Base-by-base conservation (phyloP, 2,888 invertebrate species). In the Melinopterus prodromus region DNA sequence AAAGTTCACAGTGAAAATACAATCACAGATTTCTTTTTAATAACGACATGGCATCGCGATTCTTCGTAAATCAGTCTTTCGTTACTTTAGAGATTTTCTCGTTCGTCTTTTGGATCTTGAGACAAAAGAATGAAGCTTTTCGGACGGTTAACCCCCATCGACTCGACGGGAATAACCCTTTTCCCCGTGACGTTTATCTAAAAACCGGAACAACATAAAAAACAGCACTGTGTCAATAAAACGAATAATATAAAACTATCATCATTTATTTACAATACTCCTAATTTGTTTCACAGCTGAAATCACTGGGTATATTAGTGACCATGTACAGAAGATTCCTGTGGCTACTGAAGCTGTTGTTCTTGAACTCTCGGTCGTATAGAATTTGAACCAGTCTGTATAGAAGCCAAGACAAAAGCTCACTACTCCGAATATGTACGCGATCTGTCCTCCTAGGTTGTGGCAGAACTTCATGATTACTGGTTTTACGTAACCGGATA, bases 321-420 rank as follows among this genome's bases (percentile, higher is more conserved):
- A 85, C 87, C 88, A 88, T 7, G 85, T 15, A 14, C 84, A 83
- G n/a, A 85, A 84, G 53, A 86, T 77, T 53, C 84, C 82, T 5
- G 86, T 87, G 6, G 85, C 84, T 69, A 86, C 80, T 14, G 87
- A 82, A 14, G 86, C 86, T n/a, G 83, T 82, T 37, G 85, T 77
- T 84, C 87, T 84, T 2, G 87, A 85, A 72, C 83, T 84, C 70
- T 81, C 82, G 5, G 82, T 82, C 6, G 86, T 86, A 72, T 85
- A 86, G 83, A 77, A 86, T 7, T 81, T 78, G 82, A 88, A 88
- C 86, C 86, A 88, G 38, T 84, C 78, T 5, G 87, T 88, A 80
- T 86, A 87, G 78, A 82, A 88, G 6, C 85, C 87, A 77, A 82
- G 86, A 82, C 86, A 86, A 5, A 88, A 83, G 81, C 87, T 86